A percentile compares a stretch with the other conserved stretches of the same genome.
phyloP scores from a whole-genome alignment of 2,797 vertebrate species.

The Lepus townsendii region DNA sequence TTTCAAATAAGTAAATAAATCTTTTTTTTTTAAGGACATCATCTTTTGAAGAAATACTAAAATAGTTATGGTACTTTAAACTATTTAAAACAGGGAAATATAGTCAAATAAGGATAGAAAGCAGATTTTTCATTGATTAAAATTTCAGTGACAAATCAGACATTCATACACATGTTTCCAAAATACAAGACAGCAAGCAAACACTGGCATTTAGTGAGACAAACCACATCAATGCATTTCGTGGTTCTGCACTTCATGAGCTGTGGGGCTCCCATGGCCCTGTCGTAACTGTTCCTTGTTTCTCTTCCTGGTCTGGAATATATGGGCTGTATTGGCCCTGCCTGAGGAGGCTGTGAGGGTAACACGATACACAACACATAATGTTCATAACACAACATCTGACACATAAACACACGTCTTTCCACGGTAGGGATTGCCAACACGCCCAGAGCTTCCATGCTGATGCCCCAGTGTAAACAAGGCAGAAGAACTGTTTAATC shows the following conservation, averaged over 20 bases:
- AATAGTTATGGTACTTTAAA: neutral
- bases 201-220: accelerated
- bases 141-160: neutral
- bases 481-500: neutral
- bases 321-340: neutral
- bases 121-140: neutral
- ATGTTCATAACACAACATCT: accelerated
- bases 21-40: neutral
- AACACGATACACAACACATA: neutral
- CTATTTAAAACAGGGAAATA: neutral
- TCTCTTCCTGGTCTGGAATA: neutral
- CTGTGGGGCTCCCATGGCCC: neutral
- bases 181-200: neutral
- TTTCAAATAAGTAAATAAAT: no score
- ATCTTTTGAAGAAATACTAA: neutral
- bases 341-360: neutral
- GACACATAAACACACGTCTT: neutral
- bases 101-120: neutral
- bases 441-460: accelerated
- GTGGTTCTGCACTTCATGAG: neutral
- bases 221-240: accelerated
- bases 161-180: neutral
- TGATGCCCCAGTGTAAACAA: accelerated
- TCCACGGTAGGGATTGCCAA: accelerated
- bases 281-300: neutral